These are phyloP conservation scores for Trichechus manatus DNA, from an alignment of 2,113 vertebrate genomes.

Conservation along the genomic window DNA sequence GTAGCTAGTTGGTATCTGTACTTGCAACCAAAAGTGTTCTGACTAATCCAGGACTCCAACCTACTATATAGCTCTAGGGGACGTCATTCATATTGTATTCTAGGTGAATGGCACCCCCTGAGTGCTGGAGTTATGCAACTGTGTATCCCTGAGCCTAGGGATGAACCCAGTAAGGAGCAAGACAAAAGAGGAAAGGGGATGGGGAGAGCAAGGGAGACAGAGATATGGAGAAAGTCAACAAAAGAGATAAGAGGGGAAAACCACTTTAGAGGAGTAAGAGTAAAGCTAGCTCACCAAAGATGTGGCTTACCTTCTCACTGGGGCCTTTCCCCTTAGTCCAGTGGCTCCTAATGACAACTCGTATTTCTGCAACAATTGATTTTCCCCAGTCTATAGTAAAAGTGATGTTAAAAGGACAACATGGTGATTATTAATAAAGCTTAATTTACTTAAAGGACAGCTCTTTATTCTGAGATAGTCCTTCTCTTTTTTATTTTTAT, in stretches of 20 bases:
- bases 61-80: background rate
- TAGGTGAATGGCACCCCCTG: no score
- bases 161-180: background rate
- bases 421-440: background rate
- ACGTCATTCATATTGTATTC: background rate
- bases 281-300: background rate
- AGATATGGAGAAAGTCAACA: background rate
- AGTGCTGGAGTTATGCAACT: background rate
- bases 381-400: background rate
- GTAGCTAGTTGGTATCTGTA: background rate
- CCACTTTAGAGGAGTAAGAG: background rate
- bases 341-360: background rate
- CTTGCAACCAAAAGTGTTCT: background rate
- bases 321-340: background rate
- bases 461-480: conserved; percentile 9
- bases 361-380: background rate
- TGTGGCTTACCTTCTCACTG: background rate
- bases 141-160: background rate
- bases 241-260: background rate
- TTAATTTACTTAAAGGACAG: conserved; percentile 21
- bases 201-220: background rate
- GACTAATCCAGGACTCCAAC: background rate
- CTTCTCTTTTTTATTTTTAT: background rate
- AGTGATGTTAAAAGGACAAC: background rate
- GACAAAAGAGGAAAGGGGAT: background rate